phyloP scores from a whole-genome alignment of 2,797 vertebrate genomes.

The Neosilurus hyrtlii region DNA sequence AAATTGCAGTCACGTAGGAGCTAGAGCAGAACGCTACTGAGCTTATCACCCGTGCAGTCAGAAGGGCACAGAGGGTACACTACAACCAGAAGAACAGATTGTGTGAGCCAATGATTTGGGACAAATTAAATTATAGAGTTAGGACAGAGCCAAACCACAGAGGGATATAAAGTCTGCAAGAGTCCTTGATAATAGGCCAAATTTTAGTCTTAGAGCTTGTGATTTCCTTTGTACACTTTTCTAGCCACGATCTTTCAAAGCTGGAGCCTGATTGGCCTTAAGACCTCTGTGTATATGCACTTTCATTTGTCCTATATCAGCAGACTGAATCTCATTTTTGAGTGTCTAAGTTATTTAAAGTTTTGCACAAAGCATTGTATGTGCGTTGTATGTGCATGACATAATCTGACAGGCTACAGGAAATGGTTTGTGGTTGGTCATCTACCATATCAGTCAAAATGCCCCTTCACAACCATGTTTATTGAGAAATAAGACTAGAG shows the following conservation, averaged over 20 bases:
- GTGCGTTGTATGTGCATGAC: neutral
- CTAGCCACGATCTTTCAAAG: neutral
- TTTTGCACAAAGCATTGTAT: neutral
- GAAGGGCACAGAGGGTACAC: neutral
- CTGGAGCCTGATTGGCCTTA: neutral
- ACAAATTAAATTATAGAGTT: neutral
- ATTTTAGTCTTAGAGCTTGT: neutral
- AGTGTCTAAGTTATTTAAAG: neutral
- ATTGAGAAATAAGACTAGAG: neutral
- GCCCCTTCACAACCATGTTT: neutral
- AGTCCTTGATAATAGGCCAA: neutral
- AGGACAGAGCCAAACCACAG: neutral
- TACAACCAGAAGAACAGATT: neutral
- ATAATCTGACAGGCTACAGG: neutral
- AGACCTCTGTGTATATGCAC: neutral
- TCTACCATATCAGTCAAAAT: neutral
- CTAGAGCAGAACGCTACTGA: neutral
- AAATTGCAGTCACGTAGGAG: neutral
- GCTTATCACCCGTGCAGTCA: constrained; percentile 6
- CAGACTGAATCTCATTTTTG: neutral
- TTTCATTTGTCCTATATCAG: neutral
- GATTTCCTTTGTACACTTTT: neutral
- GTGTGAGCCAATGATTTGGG: neutral
- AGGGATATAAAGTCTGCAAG: neutral
- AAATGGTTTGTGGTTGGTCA: neutral